Conservation (phyloP, 2,797 vertebrate genomes). For the Gymnodraco acuticeps region DNA sequence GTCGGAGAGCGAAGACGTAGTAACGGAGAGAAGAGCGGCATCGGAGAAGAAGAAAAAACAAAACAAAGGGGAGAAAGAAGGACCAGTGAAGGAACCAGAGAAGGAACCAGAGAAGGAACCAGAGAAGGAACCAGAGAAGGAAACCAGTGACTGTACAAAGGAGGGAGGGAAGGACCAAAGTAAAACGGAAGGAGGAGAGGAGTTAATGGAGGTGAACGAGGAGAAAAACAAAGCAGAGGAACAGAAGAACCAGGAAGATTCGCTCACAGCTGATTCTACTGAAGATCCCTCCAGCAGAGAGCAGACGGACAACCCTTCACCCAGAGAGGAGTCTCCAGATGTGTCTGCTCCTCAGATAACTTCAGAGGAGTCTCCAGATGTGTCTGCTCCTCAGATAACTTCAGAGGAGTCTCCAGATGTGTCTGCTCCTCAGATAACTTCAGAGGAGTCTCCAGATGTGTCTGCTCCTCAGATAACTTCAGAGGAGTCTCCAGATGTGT, state of each 20-base stretch:
- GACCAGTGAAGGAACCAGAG: too few relatives aligned
- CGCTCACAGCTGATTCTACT: background rate
- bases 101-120: too few relatives aligned
- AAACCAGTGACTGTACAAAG: background rate
- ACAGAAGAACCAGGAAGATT: background rate
- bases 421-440: background rate
- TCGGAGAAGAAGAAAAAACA: conserved; percentile 25
- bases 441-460: conserved; percentile 45
- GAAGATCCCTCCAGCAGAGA: conserved; percentile 11
- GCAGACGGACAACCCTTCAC: background rate
- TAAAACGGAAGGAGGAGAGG: conserved; percentile 1
- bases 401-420: background rate
- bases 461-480: too few relatives aligned
- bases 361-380: too few relatives aligned
- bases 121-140: too few relatives aligned
- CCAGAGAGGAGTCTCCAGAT: conserved; percentile 1
- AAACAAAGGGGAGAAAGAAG: background rate
- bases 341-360: too few relatives aligned
- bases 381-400: too few relatives aligned
- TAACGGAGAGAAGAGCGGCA: background rate
- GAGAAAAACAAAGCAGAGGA: background rate
- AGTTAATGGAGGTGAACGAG: background rate
- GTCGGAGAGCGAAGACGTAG: conserved; percentile 64
- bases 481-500: conserved; percentile 36
- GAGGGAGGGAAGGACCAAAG: background rate